A percentile compares a stretch with the other conserved stretches of the same genome.
Conservation (phyloP, 2,888 invertebrate species). For the Prosopocoilus inquinatus region DNA sequence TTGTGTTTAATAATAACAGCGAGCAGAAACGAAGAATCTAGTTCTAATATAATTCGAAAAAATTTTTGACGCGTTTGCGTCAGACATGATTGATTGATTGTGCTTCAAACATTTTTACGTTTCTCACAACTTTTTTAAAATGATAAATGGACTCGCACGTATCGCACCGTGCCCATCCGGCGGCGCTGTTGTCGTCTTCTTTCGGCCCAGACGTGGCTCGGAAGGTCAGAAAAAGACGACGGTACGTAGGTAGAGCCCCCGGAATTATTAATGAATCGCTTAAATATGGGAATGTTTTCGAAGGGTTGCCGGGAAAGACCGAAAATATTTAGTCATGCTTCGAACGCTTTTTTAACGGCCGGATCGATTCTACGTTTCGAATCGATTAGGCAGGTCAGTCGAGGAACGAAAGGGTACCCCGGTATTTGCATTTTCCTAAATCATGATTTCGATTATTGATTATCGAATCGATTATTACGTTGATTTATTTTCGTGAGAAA, state of each 20-base stretch:
- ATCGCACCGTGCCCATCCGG: background rate
- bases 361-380: background rate
- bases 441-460: too few relatives aligned
- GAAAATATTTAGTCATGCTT: constrained; percentile 8
- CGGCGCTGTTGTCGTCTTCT: background rate
- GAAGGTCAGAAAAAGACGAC: background rate
- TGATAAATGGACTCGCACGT: constrained; percentile 27
- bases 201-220: background rate
- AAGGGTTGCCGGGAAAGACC: constrained; percentile 7
- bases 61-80: too few relatives aligned
- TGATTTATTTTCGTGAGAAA: too few relatives aligned
- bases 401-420: background rate
- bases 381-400: background rate
- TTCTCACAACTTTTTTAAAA: constrained; percentile 30
- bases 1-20: background rate
- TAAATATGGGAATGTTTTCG: constrained; percentile 7
- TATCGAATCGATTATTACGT: too few relatives aligned
- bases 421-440: too few relatives aligned
- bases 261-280: constrained; percentile 6
- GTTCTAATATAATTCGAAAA: too few relatives aligned
- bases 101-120: constrained; percentile 30
- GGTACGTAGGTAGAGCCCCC: background rate
- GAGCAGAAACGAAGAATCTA: too few relatives aligned
- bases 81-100: too few relatives aligned
- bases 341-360: background rate